These are phyloP conservation scores for Drosophila ogumai DNA, from an alignment of 1,140 invertebrate genomes.

Conservation along the genomic window DNA sequence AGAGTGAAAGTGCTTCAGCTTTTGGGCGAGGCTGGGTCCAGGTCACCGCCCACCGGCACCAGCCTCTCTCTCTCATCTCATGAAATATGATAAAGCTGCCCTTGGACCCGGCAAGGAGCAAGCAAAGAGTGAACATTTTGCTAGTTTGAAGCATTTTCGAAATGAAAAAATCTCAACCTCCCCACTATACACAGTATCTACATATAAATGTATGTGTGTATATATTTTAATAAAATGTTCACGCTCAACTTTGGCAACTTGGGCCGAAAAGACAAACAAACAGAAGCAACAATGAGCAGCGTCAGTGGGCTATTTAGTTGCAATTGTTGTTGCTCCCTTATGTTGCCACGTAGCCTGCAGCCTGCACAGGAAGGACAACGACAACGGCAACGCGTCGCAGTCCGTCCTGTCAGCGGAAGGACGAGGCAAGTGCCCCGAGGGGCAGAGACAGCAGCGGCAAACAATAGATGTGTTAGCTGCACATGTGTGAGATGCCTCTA, in stretches of 20 bases:
- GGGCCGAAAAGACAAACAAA: slow-evolving; percentile 71
- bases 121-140: slow-evolving; percentile 52
- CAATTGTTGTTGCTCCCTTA: slow-evolving; percentile 55
- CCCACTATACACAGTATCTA: no score
- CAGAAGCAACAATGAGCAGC: slow-evolving; percentile 64
- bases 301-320: slow-evolving; percentile 74
- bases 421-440: slow-evolving; percentile 3
- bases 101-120: slow-evolving; percentile 46
- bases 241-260: slow-evolving; percentile 68
- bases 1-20: slow-evolving; percentile 60
- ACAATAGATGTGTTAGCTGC: slow-evolving; percentile 62
- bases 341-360: slow-evolving; percentile 10
- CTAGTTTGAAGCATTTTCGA: slow-evolving; percentile 75
- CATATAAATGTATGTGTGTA: slow-evolving; percentile 3
- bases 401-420: slow-evolving; percentile 26
- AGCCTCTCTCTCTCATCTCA: slow-evolving; percentile 13
- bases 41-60: slow-evolving; percentile 12
- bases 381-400: slow-evolving; percentile 27
- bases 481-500: slow-evolving; percentile 27
- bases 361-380: slow-evolving; percentile 64
- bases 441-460: slow-evolving; percentile 37
- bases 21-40: slow-evolving; percentile 1
- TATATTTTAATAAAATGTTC: slow-evolving; percentile 81
- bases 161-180: slow-evolving; percentile 44
- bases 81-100: slow-evolving; percentile 70